These are phyloP conservation scores for Phyllostomus hastatus DNA, from an alignment of 2,113 vertebrate species.

Conservation along the genomic window DNA sequence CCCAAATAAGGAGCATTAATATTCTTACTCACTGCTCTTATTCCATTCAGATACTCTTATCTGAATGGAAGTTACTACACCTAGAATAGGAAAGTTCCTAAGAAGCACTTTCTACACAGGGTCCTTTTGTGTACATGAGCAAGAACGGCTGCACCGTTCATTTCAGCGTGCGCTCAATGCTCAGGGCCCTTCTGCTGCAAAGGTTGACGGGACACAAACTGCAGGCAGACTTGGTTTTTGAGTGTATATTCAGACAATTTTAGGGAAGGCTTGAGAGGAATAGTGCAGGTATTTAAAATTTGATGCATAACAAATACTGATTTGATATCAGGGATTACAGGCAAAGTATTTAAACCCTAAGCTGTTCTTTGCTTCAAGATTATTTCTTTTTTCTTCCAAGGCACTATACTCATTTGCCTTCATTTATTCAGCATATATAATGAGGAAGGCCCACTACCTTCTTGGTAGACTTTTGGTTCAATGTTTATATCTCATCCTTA, in stretches of 20 bases:
- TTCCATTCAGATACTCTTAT: neutral
- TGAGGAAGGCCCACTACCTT: neutral
- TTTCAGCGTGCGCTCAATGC: neutral
- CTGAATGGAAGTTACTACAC: neutral
- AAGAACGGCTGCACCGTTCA: neutral
- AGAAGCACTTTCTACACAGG: neutral
- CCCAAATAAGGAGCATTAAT: neutral
- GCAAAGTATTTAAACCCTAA: neutral
- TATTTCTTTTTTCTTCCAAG: neutral
- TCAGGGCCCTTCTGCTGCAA: neutral
- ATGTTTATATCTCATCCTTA: neutral
- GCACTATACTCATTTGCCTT: neutral
- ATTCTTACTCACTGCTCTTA: neutral
- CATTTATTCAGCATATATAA: neutral
- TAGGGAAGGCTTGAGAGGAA: neutral
- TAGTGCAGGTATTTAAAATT: neutral
- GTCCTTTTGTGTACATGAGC: neutral
- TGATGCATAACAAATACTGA: neutral
- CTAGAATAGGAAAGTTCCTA: neutral
- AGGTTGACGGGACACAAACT: neutral
- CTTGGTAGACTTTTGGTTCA: neutral
- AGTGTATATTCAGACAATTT: neutral
- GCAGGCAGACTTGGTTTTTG: neutral
- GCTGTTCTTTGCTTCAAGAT: neutral
- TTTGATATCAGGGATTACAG: neutral